These are phyloP conservation scores for Sebastes hubbsi DNA, from an alignment of 2,797 vertebrate genomes.

Conservation along the genomic window DNA sequence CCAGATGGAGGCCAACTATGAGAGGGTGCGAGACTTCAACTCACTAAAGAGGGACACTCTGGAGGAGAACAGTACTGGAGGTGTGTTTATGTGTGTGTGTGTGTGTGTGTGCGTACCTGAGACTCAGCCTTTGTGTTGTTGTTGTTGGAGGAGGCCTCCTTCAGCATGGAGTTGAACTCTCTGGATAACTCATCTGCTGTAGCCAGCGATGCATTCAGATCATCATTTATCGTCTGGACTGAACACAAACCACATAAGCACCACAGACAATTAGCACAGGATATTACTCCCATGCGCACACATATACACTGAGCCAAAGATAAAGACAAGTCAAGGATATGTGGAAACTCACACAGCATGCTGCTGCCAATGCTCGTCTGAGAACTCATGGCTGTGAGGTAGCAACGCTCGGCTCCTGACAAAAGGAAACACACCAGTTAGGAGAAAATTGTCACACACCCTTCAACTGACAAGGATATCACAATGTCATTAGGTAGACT, in stretches of 20 bases:
- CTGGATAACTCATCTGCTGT: constrained; percentile 90
- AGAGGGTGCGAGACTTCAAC: not conserved
- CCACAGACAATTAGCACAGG: constrained; percentile 14
- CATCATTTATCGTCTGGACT: constrained; percentile 88
- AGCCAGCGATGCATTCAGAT: constrained; percentile 88
- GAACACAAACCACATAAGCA: constrained; percentile 42
- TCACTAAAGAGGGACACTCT: not conserved
- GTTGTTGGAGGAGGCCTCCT: constrained; percentile 64
- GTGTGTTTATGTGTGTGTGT: not conserved
- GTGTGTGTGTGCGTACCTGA: constrained; percentile 54
- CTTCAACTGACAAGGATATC: not conserved
- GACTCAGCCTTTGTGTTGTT: not conserved
- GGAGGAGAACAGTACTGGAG: not conserved
- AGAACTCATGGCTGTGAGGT: constrained; percentile 73
- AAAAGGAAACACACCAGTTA: constrained; percentile 9
- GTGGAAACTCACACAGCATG: constrained; percentile 78
- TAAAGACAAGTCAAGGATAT: not conserved
- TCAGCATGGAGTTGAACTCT: constrained; percentile 86
- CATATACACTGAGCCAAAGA: not conserved
- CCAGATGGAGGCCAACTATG: not conserved
- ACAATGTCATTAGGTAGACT: not conserved
- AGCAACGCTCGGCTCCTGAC: constrained; percentile 42
- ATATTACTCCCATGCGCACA: not conserved
- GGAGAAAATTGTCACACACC: not conserved
- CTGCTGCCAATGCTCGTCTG: constrained; percentile 60